Evolutionary conservation across 2,888 invertebrate genomes (phyloP).

Genomic region (Acanthosoma haemorrhoidale): DNA sequence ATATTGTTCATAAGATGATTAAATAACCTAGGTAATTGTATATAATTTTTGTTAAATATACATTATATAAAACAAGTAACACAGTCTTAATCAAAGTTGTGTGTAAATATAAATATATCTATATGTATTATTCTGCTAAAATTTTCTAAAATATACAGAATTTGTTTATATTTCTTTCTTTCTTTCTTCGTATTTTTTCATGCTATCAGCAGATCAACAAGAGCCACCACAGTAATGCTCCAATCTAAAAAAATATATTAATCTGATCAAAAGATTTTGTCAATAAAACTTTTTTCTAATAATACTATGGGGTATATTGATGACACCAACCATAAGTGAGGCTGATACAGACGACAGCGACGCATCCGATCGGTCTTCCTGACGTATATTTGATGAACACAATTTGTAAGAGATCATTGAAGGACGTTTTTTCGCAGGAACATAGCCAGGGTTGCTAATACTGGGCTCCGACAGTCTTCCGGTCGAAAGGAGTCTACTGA

Average conservation of each 20-base stretch:
- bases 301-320: too few relatives aligned
- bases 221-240: neutral
- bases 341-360: neutral
- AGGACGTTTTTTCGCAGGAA: conserved; percentile 48
- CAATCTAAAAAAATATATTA: neutral
- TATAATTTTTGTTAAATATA: neutral
- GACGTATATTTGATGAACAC: conserved; percentile 29
- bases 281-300: neutral
- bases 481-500: conserved; percentile 65
- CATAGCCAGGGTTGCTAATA: conserved; percentile 70
- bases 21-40: neutral
- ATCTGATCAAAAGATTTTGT: neutral
- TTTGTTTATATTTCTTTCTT: neutral
- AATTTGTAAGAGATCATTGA: conserved; percentile 38
- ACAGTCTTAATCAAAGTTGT: neutral
- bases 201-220: conserved; percentile 3
- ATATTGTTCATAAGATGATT: neutral
- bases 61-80: neutral
- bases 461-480: conserved; percentile 70
- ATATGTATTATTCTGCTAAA: neutral
- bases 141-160: neutral
- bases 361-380: neutral
- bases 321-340: neutral
- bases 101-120: neutral
- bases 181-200: neutral